Evolutionary conservation across 2,797 vertebrate species (phyloP).

Genomic region (Pseudochirops corinnae): DNA sequence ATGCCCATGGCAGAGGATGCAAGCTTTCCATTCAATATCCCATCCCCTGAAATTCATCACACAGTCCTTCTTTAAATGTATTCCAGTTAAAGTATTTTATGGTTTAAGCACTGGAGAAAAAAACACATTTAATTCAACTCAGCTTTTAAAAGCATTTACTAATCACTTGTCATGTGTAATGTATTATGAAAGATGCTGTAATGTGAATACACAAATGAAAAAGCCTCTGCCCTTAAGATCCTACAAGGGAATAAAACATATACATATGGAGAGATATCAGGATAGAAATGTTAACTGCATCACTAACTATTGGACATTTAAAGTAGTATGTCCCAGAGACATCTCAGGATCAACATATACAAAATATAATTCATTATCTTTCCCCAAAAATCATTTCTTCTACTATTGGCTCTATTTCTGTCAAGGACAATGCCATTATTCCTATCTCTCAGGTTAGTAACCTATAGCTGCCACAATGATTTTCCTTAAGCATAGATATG

Average conservation of each 20-base stretch:
- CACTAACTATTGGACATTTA: background rate
- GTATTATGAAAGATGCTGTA: background rate
- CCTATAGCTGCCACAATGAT: background rate
- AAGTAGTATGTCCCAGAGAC: background rate
- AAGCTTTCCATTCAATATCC: background rate
- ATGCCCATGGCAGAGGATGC: background rate
- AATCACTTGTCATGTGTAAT: background rate
- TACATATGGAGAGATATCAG: background rate
- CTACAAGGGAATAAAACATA: background rate
- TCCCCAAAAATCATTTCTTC: background rate
- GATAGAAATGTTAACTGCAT: background rate
- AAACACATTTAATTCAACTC: background rate
- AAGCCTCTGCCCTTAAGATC: background rate
- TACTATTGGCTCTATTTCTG: background rate
- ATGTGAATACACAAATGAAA: background rate
- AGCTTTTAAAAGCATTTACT: background rate
- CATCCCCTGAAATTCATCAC: background rate
- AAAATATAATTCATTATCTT: background rate
- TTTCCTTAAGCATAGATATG: background rate
- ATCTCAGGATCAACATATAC: background rate
- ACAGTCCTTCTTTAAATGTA: background rate
- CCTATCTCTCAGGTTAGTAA: background rate
- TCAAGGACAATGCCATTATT: background rate
- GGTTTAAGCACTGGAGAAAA: background rate
- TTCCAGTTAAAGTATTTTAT: background rate